Evolutionary conservation across 2,888 invertebrate genomes (phyloP).

Genomic region (Rapana venosa): DNA sequence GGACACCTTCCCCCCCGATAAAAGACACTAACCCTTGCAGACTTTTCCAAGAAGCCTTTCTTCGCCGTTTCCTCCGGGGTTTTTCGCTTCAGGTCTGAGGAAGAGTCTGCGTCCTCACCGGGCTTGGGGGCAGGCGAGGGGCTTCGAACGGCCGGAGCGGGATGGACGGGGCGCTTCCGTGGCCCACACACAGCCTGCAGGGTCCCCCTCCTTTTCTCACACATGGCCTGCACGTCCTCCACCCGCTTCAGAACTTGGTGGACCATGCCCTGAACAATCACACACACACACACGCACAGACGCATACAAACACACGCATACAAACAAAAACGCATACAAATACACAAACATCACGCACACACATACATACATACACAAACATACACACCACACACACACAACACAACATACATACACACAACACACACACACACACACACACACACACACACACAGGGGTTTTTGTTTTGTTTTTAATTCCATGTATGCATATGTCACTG

Average conservation of each 20-base stretch:
- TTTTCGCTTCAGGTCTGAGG: conserved; percentile 55
- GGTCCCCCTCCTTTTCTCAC: conserved; percentile 43
- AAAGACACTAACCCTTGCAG: conserved; percentile 59
- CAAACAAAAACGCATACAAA: no score
- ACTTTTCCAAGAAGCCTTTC: conserved; percentile 58
- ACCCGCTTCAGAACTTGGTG: conserved; percentile 92
- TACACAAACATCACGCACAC: no score
- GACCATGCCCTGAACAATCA: conserved; percentile 62
- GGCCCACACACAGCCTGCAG: conserved; percentile 82
- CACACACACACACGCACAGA: not conserved
- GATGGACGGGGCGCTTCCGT: conserved; percentile 78
- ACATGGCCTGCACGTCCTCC: conserved; percentile 88
- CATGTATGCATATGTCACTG: no score
- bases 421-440: conserved; percentile 3
- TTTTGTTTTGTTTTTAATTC: no score
- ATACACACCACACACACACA: no score
- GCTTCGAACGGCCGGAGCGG: conserved; percentile 35
- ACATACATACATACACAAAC: no score
- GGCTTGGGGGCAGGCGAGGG: conserved; percentile 22
- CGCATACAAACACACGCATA: no score
- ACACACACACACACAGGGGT: no score
- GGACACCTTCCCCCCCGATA: not conserved
- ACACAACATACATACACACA: no score
- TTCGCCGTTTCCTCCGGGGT: conserved; percentile 45
- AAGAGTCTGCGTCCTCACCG: conserved; percentile 28